Evolutionary conservation across 1,140 invertebrate genomes (phyloP).

Genomic region (Hesperophylax magnus): DNA sequence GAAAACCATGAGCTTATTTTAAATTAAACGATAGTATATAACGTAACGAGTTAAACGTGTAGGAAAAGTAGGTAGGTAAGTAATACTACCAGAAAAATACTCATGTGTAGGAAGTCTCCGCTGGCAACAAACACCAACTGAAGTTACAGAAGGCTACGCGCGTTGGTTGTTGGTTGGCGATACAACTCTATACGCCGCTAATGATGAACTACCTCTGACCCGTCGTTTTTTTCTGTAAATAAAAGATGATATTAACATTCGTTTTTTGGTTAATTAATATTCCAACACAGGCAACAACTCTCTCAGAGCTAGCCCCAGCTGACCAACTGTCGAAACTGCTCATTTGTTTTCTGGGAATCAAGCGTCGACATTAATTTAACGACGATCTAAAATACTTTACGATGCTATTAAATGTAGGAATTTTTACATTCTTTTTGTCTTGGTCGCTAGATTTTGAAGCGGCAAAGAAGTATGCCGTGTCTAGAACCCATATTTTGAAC

Average conservation of each 20-base stretch:
- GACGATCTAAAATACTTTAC: slow-evolving; percentile 24
- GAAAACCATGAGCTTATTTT: no score
- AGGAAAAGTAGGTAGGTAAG: no score
- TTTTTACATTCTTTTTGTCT: background rate
- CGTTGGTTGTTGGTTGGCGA: no score
- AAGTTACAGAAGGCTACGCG: background rate
- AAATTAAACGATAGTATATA: no score
- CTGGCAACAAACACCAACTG: background rate
- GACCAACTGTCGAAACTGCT: background rate
- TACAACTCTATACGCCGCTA: slow-evolving; percentile 3
- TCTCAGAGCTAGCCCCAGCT: background rate
- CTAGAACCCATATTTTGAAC: no score
- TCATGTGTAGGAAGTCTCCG: no score
- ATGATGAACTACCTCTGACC: slow-evolving; percentile 19
- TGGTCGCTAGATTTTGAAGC: slow-evolving; percentile 9
- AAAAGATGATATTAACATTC: background rate
- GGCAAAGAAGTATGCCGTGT: no score
- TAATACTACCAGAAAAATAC: no score
- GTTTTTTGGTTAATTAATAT: background rate
- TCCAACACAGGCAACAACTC: background rate
- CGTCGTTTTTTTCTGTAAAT: background rate
- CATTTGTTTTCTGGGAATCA: slow-evolving; percentile 35
- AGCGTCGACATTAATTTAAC: slow-evolving; percentile 33
- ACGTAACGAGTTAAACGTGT: no score
- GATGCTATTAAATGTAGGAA: slow-evolving; percentile 2